Base-by-base conservation (phyloP, 2,888 invertebrate species). In the Eumacrocentrus americanus region DNA sequence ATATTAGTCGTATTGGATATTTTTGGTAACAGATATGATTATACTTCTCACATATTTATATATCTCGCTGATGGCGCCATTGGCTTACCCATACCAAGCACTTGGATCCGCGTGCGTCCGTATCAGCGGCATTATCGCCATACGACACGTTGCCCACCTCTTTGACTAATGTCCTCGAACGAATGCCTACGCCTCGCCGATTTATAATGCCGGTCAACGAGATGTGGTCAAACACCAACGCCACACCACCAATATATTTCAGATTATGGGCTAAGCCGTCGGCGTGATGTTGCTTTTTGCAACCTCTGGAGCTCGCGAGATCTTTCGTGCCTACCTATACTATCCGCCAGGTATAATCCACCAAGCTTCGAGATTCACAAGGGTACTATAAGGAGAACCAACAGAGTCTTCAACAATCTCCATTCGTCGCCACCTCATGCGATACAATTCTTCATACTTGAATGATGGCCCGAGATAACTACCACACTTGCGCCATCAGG, bases 121-220 rank as follows among this genome's bases (percentile, higher is more conserved):
- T n/a, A n/a, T n/a, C n/a, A n/a, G n/a, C 65, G 64, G 68, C 62
- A 71, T 72, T 74, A 74, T 71, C 71, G 64, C 64, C 58, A 66
- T 29, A 67, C 55, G 60, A 73, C 14, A 42, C 44, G 22, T 44
- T 51, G 51, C 20, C 51, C 51, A 51, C 22, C 51, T 48, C 79
- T 80, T 80, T 80, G 80, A 80, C 79, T 80, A 80, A 80, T 80
- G 80, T 80, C 72, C 79, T 72, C 76, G 77, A 76, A 75, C 77
- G 76, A 78, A 80, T 79, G 79, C 79, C 79, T 79, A 78, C 79
- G 79, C 79, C 77, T 77, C 74, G 75, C 77, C 80, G 76, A 79
- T 80, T 80, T 80, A 80, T 80, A 79, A 79, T 76, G 74, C 74
- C 75, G 76, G 77, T 76, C 78, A 79, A 78, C 78, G 75, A 77